phyloP scores from a whole-genome alignment of 2,888 invertebrate species.

The Pyrrhia umbra region DNA sequence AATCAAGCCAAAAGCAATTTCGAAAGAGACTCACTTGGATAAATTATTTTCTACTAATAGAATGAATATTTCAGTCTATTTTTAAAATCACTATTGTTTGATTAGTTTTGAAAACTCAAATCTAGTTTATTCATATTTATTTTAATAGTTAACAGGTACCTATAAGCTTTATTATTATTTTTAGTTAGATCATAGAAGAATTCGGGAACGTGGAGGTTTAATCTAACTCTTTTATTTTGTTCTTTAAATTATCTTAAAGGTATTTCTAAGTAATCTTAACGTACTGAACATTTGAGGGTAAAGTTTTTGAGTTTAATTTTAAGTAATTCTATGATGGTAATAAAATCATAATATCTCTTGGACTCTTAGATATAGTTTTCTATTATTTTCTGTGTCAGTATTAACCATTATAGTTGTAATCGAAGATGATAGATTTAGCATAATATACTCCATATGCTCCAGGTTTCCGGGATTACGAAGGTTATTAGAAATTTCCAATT shows the following conservation, averaged over 20 bases:
- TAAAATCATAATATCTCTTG: too few species aligned
- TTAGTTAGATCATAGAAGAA: conserved; percentile 4
- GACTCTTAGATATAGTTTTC: too few species aligned
- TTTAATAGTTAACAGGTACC: background rate
- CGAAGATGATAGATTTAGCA: too few species aligned
- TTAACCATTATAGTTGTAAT: too few species aligned
- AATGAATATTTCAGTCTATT: conserved; percentile 7
- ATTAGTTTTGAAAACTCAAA: conserved; percentile 10
- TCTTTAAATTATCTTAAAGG: conserved; percentile 16
- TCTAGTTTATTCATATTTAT: conserved; percentile 3
- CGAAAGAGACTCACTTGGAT: conserved; percentile 4
- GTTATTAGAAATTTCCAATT: too few species aligned
- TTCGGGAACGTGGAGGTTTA: conserved; percentile 1
- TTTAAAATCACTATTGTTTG: conserved; percentile 11
- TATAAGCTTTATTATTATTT: background rate
- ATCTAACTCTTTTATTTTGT: conserved; percentile 9
- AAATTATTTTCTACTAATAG: too few species aligned
- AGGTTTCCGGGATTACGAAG: too few species aligned
- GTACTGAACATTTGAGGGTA: conserved; percentile 2
- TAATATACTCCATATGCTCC: too few species aligned
- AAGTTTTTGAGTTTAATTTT: background rate
- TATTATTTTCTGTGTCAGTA: too few species aligned
- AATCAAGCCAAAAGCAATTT: conserved; percentile 1
- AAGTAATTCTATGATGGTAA: too few species aligned
- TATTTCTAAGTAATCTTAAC: background rate